Base-by-base conservation (phyloP, 1,140 invertebrate species). In the Nasonia giraulti region DNA sequence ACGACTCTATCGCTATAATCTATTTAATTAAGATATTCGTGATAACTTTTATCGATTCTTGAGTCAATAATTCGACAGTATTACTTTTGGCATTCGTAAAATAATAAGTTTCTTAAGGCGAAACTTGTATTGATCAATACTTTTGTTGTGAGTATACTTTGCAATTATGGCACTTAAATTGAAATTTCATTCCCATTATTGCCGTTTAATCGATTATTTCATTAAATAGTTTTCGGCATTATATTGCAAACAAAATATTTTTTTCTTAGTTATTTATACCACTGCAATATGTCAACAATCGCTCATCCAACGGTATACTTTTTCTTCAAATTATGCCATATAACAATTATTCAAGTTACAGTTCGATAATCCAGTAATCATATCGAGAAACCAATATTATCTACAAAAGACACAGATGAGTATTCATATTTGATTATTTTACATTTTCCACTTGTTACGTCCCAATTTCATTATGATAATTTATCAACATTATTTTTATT, bases 61-160 rank as follows among this genome's bases (percentile, higher is more conserved):
- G 44, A 80, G 44, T 78, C 50, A 78, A 71, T 81, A 71, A 81
- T 81, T 81, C 27, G 44, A 69, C 69, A 71, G 37, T 73, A 44
- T 47, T 69, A 68, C 62, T 81, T 44, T 71, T 81, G 62, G 23
- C 31, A 31, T 81, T 69, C 3, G 17, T 2, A 81, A 71, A 68
- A 68, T 66, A 44, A 44, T 23, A 80, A 80, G 20, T 23, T 14
- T 81, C 40, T 71, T 31, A 23, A 69, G 27, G 77, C 4, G 14
- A 17, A 62, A 62, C 47, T 4, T 20, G 55, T 62, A 62, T 62
- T 2, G 20, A 17, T 8, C 55, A 62, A 62, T n/a, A 20, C 17
- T 3, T 17, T 50, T 50, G 17, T n/a, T 14, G 55, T n/a, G n/a
- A 62, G 55, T 73, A 82, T 74, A 82, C 68, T 20, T 62, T 66